phyloP scores from a whole-genome alignment of 2,888 invertebrate species.

The Drosophila vallismaia region DNA sequence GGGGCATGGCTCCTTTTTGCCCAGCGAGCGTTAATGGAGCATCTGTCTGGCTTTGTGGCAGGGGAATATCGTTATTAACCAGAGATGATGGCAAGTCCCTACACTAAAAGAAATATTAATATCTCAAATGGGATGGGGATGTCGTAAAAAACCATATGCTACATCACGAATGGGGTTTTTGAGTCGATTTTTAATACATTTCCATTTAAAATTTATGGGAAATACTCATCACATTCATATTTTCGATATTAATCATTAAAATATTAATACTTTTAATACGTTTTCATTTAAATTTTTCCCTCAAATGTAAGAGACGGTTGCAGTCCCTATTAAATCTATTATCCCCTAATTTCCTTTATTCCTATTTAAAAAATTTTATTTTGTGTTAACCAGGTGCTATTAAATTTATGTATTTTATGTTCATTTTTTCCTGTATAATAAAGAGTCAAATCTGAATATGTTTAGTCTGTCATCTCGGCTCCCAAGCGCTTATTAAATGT shows the following conservation, averaged over 20 bases:
- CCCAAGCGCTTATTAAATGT: conserved; percentile 32
- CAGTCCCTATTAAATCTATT: not conserved
- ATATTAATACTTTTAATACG: not conserved
- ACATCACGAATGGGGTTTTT: conserved; percentile 1
- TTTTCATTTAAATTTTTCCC: not conserved
- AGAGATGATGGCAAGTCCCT: conserved; percentile 32
- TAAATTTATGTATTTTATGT: not conserved
- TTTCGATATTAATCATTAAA: not conserved
- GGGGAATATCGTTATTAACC: conserved; percentile 27
- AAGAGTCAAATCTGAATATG: conserved; percentile 22
- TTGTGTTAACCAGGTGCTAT: not conserved
- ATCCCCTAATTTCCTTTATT: not conserved
- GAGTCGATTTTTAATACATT: conserved; percentile 1
- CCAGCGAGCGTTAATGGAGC: conserved; percentile 40
- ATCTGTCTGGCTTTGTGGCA: conserved; percentile 25
- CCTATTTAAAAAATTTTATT: not conserved
- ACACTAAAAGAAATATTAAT: conserved; percentile 15
- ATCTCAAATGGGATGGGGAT: not conserved
- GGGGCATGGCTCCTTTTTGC: not conserved
- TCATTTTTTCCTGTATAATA: conserved; percentile 2
- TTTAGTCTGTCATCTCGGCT: conserved; percentile 32
- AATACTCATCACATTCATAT: not conserved
- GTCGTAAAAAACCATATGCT: conserved; percentile 14
- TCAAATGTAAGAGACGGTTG: not conserved
- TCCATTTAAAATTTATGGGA: conserved; percentile 12